Evolutionary conservation across 2,888 invertebrate genomes (phyloP), one percentile per base, ranked within the genome.

Genomic region (Cosmorhoe ocellata): DNA sequence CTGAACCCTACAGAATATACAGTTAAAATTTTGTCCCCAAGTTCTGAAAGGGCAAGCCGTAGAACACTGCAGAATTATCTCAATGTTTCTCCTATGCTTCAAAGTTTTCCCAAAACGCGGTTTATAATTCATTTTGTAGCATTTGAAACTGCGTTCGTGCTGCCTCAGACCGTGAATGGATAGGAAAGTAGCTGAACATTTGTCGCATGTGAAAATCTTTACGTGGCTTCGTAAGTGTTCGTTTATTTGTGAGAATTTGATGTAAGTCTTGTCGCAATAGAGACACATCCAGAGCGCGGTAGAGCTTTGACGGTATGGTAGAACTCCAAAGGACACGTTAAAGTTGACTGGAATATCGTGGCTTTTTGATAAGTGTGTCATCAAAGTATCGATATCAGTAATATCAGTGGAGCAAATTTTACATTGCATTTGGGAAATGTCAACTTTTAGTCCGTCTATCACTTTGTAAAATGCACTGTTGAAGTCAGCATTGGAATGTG

Each of bases 391-490:
- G 18, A 88, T 71, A 41, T 74, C 75, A 1, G 69, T 64, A 36
- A 85, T 69, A 7, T 81, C 79, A 53, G 69, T 69, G 0, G 73
- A 61, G 51, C 89, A 89, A 33, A 82, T 63, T 8, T 72, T 84
- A 60, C 89, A 89, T 67, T 84, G 84, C 43, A 89, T 67, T 45
- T 84, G 79, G 0, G 85, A 82, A 33, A 87, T 85, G 56, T 89
- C 88, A 50, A 89, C 76, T 76, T 89, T 89, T 9, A 87, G 64
- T 10, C 79, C 83, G 48, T 88, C 89, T 4, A 81, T 76, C 3
- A 89, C 86, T 73, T 89, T 89, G 62, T 88, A 88, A 57, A 89
- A 87, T 1, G 85, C 88, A 52, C 87, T 88, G 53, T 88, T 87
- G 52, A 74, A 79, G 56, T 89, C 88, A 28, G 88, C 85, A 39